Evolutionary conservation across 1,140 invertebrate genomes (phyloP).

Genomic region (Triops cancriformis): DNA sequence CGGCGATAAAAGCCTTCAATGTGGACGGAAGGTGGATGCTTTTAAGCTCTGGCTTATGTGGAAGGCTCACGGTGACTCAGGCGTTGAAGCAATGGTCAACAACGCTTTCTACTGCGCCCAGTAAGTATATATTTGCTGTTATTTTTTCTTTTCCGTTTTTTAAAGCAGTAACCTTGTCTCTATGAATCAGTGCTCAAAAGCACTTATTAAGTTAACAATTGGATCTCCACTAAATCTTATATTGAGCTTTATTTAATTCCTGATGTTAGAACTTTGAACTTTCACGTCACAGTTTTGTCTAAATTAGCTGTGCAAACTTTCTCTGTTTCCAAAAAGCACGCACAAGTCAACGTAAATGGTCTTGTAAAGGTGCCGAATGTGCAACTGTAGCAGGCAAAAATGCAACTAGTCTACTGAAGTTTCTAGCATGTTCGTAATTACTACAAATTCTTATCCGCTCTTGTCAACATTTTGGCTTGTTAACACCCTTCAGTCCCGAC

Average conservation of each 20-base stretch:
- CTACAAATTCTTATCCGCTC: no score
- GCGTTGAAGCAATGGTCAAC: constrained; percentile 51
- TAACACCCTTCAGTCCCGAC: no score
- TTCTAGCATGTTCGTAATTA: no score
- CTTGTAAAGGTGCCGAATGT: no score
- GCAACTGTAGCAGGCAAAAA: no score
- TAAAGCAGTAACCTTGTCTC: neutral
- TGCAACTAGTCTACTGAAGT: no score
- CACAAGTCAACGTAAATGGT: no score
- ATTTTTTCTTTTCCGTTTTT: neutral
- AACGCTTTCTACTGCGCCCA: constrained; percentile 51
- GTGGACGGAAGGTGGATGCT: constrained; percentile 84
- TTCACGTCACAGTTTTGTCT: neutral
- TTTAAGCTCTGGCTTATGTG: constrained; percentile 93
- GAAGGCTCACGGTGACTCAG: constrained; percentile 59
- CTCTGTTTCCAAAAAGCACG: no score
- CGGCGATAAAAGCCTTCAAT: constrained; percentile 88
- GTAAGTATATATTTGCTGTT: constrained; percentile 30
- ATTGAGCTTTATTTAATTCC: no score
- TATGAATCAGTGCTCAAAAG: neutral
- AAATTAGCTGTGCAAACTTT: no score
- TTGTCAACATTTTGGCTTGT: no score
- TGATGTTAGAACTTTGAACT: no score
- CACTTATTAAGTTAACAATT: neutral
- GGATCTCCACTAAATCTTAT: neutral